A percentile compares a stretch with the other conserved stretches of the same genome.
phyloP scores from a whole-genome alignment of 2,888 invertebrate species.

The Epiblema foenella region DNA sequence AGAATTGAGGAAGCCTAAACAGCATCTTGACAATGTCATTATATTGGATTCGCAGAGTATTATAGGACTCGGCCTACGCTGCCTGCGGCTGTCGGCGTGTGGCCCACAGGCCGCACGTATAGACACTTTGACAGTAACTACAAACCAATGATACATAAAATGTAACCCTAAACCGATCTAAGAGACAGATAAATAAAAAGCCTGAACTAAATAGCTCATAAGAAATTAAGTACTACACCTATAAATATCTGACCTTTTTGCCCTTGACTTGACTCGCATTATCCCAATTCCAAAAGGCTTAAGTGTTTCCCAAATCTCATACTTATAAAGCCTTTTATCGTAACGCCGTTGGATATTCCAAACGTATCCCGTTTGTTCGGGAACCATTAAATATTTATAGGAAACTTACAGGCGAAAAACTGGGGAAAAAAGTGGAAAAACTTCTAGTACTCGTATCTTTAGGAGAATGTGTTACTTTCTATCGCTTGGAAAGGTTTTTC shows the following conservation, averaged over 20 bases:
- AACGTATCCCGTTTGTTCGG: conserved; percentile 14
- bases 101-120: too few species aligned
- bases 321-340: background rate
- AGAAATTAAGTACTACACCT: background rate
- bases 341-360: background rate
- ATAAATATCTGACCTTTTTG: conserved; percentile 1
- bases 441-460: background rate
- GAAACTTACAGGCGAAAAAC: conserved; percentile 35
- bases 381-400: conserved; percentile 43
- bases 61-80: too few species aligned
- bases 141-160: background rate
- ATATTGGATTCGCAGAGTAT: too few species aligned
- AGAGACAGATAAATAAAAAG: conserved; percentile 27
- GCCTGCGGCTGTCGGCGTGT: too few species aligned
- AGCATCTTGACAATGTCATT: too few species aligned
- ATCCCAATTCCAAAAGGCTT: background rate
- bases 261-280: conserved; percentile 12
- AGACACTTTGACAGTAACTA: too few species aligned
- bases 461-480: conserved; percentile 20
- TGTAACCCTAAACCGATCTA: conserved; percentile 11
- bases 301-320: background rate
- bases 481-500: conserved; percentile 8
- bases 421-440: conserved; percentile 28
- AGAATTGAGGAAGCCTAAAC: too few species aligned
- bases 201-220: conserved; percentile 15